Conservation (phyloP, 2,888 invertebrate genomes). For the Nymphalis urticae region DNA sequence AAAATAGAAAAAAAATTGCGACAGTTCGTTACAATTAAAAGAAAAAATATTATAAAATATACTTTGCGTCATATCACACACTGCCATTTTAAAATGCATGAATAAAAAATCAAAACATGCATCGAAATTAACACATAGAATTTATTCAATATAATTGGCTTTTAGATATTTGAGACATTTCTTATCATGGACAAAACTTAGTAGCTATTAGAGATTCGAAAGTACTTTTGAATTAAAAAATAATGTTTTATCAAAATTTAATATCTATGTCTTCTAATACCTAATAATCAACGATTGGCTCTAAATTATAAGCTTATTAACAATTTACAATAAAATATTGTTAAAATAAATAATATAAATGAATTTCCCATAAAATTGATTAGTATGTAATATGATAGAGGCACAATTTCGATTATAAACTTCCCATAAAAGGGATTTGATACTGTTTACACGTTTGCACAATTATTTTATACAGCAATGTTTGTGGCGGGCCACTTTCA, state of each 20-base stretch:
- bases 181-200: neutral
- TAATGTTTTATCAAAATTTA: conserved; percentile 2
- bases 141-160: conserved; percentile 12
- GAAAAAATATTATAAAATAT: conserved; percentile 16
- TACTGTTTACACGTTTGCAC: conserved; percentile 33
- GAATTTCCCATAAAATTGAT: neutral
- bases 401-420: conserved; percentile 30
- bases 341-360: neutral
- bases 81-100: conserved; percentile 34
- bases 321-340: too few relatives aligned
- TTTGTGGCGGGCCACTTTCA: conserved; percentile 38
- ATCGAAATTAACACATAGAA: conserved; percentile 9
- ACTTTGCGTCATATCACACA: conserved; percentile 35
- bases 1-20: neutral
- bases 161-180: conserved; percentile 12
- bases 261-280: conserved; percentile 9
- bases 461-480: conserved; percentile 31
- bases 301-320: neutral
- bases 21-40: conserved; percentile 1
- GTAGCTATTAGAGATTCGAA: neutral
- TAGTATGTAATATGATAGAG: conserved; percentile 21
- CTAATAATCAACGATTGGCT: neutral
- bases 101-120: conserved; percentile 12
- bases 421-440: conserved; percentile 19
- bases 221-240: neutral